Percentiles rank a stretch among this genome's conserved stretches.
Evolutionary conservation across 1,140 invertebrate species (phyloP).

Genomic region (Chironomus striatipennis): DNA sequence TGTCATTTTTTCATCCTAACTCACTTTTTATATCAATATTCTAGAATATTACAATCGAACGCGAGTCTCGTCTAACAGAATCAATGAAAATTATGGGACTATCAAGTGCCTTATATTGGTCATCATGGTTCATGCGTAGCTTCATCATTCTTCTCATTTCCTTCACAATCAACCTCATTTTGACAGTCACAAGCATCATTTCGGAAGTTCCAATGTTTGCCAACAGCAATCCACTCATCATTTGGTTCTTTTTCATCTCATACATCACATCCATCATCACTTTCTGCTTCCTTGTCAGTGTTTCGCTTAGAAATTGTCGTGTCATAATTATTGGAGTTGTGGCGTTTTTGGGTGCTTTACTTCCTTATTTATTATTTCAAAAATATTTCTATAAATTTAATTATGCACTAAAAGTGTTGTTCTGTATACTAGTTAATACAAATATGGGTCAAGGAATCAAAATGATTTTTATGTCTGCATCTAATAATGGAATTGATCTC

Average conservation of each 20-base stretch:
- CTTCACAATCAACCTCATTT: constrained; percentile 44
- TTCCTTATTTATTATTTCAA: constrained; percentile 56
- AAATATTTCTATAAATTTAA: constrained; percentile 47
- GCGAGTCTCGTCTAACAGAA: constrained; percentile 54
- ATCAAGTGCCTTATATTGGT: constrained; percentile 66
- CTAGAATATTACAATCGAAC: constrained; percentile 45
- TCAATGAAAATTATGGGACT: constrained; percentile 79
- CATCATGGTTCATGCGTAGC: constrained; percentile 66
- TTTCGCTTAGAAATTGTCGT: constrained; percentile 60
- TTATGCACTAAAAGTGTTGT: constrained; percentile 41
- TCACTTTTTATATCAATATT: too few relatives aligned
- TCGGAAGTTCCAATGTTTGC: constrained; percentile 41
- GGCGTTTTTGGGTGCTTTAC: constrained; percentile 52
- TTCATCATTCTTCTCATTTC: constrained; percentile 57
- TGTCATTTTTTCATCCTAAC: too few relatives aligned
- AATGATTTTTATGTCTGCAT: constrained; percentile 30
- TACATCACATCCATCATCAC: constrained; percentile 52
- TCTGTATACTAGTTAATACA: constrained; percentile 56
- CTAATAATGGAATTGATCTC: constrained; percentile 43
- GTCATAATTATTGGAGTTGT: constrained; percentile 61
- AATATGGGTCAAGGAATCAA: constrained; percentile 50
- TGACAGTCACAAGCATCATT: constrained; percentile 40
- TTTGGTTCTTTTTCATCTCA: constrained; percentile 50
- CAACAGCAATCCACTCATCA: constrained; percentile 46
- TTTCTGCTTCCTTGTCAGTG: constrained; percentile 59